Percentiles rank a stretch among this genome's conserved stretches.
phyloP scores from a whole-genome alignment of 2,113 vertebrate genomes.

The Brevimyrus niger region DNA sequence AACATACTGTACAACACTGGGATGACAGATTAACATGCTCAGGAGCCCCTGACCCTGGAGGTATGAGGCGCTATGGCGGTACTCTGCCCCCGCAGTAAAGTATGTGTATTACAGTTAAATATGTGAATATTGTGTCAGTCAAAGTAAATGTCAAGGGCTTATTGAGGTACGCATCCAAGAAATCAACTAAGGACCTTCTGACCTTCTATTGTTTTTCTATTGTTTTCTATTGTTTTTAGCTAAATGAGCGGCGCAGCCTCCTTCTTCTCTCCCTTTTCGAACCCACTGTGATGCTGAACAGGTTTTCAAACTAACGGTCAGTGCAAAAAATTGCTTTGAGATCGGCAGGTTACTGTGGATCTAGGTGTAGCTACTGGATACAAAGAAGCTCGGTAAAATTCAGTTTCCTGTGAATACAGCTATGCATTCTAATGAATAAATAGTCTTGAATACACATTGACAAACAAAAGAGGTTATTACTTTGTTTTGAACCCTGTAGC shows the following conservation, averaged over 20 bases:
- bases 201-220: no score
- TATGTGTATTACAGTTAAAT: neutral
- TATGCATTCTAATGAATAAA: neutral
- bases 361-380: neutral
- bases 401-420: neutral
- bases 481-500: neutral
- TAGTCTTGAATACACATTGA: neutral
- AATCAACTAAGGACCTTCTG: neutral
- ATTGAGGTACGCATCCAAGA: neutral
- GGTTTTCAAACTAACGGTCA: neutral
- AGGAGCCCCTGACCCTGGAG: neutral
- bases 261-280: neutral
- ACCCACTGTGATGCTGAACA: neutral
- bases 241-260: neutral
- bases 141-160: neutral
- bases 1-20: neutral
- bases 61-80: neutral
- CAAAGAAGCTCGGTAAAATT: neutral
- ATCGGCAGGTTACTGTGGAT: neutral
- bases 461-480: neutral
- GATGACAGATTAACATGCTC: neutral
- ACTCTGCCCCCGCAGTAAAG: neutral
- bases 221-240: neutral
- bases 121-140: neutral
- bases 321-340: neutral